Conservation (phyloP, 2,113 vertebrate species). For the Stegastes partitus region DNA sequence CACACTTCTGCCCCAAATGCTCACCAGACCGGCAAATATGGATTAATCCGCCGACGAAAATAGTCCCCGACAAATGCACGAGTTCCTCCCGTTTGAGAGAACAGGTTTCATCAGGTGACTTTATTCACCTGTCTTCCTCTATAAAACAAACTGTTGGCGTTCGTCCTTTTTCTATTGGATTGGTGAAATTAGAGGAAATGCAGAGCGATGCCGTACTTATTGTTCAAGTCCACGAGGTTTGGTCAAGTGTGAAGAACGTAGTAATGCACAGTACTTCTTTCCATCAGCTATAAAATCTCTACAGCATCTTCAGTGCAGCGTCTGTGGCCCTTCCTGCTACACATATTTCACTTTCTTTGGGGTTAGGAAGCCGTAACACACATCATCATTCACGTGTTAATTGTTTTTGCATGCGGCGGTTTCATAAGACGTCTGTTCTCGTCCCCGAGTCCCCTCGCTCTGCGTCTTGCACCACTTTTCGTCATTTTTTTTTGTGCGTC, state of each 20-base stretch:
- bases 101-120: background rate
- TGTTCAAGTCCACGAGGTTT: too few relatives aligned
- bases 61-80: background rate
- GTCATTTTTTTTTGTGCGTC: slow-evolving; percentile 27
- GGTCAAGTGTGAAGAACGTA: too few relatives aligned
- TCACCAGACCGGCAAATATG: background rate
- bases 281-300: background rate
- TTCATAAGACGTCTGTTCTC: background rate
- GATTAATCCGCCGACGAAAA: background rate
- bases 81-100: background rate
- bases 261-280: too few relatives aligned
- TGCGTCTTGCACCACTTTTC: slow-evolving; percentile 27
- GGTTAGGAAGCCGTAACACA: background rate
- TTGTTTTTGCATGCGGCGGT: too few relatives aligned
- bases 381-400: background rate
- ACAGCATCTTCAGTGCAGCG: background rate
- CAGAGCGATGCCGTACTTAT: too few relatives aligned
- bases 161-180: background rate
- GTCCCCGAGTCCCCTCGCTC: background rate
- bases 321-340: background rate
- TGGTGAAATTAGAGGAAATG: background rate
- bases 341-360: background rate
- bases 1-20: too few relatives aligned
- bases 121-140: background rate
- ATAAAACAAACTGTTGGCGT: too few relatives aligned